A percentile compares a stretch with the other conserved stretches of the same genome.
Conservation (phyloP, 2,113 vertebrate genomes). For the Centropristis striata region DNA sequence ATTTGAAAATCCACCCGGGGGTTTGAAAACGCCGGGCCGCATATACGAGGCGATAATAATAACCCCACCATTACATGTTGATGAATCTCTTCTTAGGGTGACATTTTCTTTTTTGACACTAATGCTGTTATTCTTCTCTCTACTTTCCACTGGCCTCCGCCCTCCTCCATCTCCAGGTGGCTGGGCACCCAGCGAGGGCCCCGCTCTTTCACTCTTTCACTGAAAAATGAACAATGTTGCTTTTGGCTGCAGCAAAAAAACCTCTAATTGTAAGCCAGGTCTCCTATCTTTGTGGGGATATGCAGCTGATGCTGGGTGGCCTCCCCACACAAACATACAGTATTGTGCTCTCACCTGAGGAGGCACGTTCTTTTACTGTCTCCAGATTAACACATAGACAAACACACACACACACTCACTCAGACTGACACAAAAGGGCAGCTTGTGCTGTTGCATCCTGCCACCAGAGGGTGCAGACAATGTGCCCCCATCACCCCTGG, state of each 20-base stretch:
- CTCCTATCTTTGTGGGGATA: slow-evolving; percentile 73
- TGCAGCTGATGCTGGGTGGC: slow-evolving; percentile 72
- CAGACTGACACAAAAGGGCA: slow-evolving; percentile 45
- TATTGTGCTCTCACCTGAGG: slow-evolving; percentile 65
- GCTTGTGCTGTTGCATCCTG: slow-evolving; percentile 75
- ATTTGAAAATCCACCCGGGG: slow-evolving; percentile 21
- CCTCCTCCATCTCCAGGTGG: slow-evolving; percentile 68
- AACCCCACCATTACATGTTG: slow-evolving; percentile 26
- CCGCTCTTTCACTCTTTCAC: slow-evolving; percentile 43
- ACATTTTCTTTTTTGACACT: slow-evolving; percentile 62
- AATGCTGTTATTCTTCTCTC: slow-evolving; percentile 63
- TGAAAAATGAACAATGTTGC: slow-evolving; percentile 67
- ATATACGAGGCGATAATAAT: slow-evolving; percentile 32
- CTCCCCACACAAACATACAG: slow-evolving; percentile 54
- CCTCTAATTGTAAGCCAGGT: slow-evolving; percentile 64
- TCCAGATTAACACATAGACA: slow-evolving; percentile 39
- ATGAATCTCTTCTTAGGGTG: slow-evolving; percentile 40
- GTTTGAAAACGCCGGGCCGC: slow-evolving; percentile 32
- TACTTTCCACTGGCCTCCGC: slow-evolving; percentile 45
- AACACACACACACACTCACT: slow-evolving; percentile 2
- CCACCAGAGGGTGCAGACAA: slow-evolving; percentile 87
- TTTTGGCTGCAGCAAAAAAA: slow-evolving; percentile 64
- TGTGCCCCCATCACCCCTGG: slow-evolving; percentile 78
- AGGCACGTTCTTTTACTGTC: slow-evolving; percentile 39
- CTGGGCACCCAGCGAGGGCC: slow-evolving; percentile 41